These are phyloP conservation scores for Eumeta japonica DNA, from an alignment of 1,140 invertebrate genomes.

Conservation along the genomic window DNA sequence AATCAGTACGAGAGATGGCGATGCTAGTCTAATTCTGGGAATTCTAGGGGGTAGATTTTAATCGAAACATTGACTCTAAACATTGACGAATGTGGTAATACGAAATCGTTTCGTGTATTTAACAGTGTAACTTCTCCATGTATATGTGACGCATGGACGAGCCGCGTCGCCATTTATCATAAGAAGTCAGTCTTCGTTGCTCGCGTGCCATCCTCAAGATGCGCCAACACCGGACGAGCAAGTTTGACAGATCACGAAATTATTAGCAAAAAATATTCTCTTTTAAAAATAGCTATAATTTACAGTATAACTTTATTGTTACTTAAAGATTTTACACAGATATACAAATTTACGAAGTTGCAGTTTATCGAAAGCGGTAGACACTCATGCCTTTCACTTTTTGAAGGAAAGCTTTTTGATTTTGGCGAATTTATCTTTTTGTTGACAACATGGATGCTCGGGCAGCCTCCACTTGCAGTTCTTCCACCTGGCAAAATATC, in stretches of 20 bases:
- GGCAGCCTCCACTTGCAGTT: slow-evolving; percentile 68
- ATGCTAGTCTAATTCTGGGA: no score
- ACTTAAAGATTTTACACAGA: background rate
- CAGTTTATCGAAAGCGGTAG: slow-evolving; percentile 17
- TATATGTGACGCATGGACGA: no score
- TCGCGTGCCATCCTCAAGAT: slow-evolving; percentile 45
- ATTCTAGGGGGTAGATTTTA: slow-evolving; percentile 35
- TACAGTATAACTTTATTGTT: no score
- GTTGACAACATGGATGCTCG: slow-evolving; percentile 58
- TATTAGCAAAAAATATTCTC: slow-evolving; percentile 30
- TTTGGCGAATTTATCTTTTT: slow-evolving; percentile 56
- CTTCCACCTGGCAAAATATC: slow-evolving; percentile 76
- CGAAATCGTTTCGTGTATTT: no score
- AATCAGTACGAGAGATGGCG: no score
- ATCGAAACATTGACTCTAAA: slow-evolving; percentile 44
- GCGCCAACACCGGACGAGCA: slow-evolving; percentile 34
- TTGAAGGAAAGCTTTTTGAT: slow-evolving; percentile 50
- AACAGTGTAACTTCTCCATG: no score
- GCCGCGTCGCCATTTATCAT: no score
- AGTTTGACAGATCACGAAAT: slow-evolving; percentile 39
- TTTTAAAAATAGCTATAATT: slow-evolving; percentile 41
- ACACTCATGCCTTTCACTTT: slow-evolving; percentile 29
- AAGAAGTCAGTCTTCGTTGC: slow-evolving; percentile 56
- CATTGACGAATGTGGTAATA: slow-evolving; percentile 39
- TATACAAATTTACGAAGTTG: slow-evolving; percentile 45